A percentile compares a stretch with the other conserved stretches of the same genome.
phyloP scores from a whole-genome alignment of 2,113 vertebrate species.

The Lonchura striata region DNA sequence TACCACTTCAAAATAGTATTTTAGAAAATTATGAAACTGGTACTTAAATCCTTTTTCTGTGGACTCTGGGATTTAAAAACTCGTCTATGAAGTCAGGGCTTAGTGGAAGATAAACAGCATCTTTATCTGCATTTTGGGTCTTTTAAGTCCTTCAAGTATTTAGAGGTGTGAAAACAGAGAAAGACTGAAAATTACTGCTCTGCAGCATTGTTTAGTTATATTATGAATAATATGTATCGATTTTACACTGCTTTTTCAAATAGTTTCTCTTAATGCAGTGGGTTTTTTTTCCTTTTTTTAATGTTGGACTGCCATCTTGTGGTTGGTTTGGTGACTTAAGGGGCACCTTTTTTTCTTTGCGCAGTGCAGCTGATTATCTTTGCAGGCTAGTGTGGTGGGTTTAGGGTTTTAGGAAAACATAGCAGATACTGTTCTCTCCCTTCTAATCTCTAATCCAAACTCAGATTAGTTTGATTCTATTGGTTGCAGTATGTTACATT shows the following conservation, averaged over 20 bases:
- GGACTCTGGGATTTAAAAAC: neutral
- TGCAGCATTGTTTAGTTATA: neutral
- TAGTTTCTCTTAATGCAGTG: neutral
- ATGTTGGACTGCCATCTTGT: constrained; percentile 32
- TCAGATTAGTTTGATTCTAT: neutral
- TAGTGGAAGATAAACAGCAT: neutral
- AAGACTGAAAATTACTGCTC: neutral
- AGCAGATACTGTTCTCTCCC: neutral
- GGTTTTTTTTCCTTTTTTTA: accelerated
- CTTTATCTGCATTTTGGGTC: neutral
- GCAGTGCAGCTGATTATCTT: neutral
- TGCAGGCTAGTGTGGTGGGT: neutral
- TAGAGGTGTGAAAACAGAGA: neutral
- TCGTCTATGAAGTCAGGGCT: neutral
- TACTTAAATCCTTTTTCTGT: neutral
- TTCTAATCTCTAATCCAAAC: neutral
- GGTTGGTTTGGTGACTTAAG: neutral
- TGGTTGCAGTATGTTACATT: neutral
- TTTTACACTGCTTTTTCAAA: neutral
- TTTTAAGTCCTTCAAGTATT: neutral
- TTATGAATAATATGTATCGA: neutral
- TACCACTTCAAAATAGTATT: neutral
- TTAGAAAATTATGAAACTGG: neutral
- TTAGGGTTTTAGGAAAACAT: neutral
- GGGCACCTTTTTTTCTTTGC: neutral